Evolutionary conservation across 2,113 vertebrate species (phyloP), one percentile per base, ranked within the genome.

Genomic region (Callipepla squamata): DNA sequence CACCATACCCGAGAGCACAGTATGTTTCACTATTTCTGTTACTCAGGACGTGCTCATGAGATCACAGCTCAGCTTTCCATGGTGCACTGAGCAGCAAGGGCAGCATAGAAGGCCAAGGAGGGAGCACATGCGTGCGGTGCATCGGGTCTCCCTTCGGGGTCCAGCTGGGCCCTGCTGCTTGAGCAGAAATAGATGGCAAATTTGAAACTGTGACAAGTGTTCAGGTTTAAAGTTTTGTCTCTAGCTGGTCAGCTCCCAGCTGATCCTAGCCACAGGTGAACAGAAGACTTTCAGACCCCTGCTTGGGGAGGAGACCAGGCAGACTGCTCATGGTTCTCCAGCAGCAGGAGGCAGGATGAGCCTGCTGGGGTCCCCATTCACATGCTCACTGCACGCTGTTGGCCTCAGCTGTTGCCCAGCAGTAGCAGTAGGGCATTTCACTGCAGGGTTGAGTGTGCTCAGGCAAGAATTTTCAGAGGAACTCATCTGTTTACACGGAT

Each of bases 41-140:
- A 9, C 55, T 51, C 48, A 40, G 58, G 38, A 40, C 0, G 0
- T 32, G 45, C 51, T 86, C 22, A 36, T 44, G 62, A 75, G 62
- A 48, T 69, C n/a, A 42, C 25, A 75, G n/a, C 36, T 18, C 53
- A 50, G 30, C n/a, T 36, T 82, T 57, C 77, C n/a, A 22, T 32
- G 13, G 13, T 40, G 38, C 34, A 25, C 22, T n/a, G 28, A n/a
- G 61, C 36, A 79, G n/a, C 15, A 21, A 2, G 6, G n/a, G 32
- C 65, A 47, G 65, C 14, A 18, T 6, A 40, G 73, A 63, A 79
- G 55, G 50, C 8, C 7, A 28, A 48, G 36, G 51, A 85, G 36
- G 23, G 30, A 84, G 22, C 42, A 40, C 0, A 12, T 51, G 1
- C 25, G 7, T 0, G 0, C 0, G 1, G 23, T 1, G 3, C 13